Percentiles rank a stretch among this genome's conserved stretches.
Conservation (phyloP, 2,888 invertebrate species). For the Drosophila infuscata region DNA sequence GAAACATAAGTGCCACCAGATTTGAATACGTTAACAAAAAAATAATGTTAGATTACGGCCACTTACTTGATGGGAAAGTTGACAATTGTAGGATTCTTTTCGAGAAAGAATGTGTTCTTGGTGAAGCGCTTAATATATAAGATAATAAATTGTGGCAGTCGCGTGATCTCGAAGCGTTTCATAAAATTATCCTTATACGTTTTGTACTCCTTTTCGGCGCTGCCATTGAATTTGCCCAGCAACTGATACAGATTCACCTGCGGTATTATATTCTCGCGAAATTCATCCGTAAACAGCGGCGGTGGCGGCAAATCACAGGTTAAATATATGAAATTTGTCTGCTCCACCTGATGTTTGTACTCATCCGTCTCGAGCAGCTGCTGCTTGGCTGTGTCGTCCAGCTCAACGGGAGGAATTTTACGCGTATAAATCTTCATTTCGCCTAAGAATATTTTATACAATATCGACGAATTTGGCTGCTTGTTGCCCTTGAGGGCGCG, state of each 20-base stretch:
- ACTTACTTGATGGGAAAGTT: conserved; percentile 99
- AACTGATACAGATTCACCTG: conserved; percentile 98
- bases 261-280: conserved; percentile 99
- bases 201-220: conserved; percentile 98
- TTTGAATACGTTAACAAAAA: neutral
- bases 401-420: conserved; percentile 96
- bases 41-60: neutral
- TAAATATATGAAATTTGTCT: conserved; percentile 97
- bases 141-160: conserved; percentile 97
- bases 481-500: conserved; percentile 97
- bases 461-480: conserved; percentile 94
- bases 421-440: conserved; percentile 95
- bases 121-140: conserved; percentile 99
- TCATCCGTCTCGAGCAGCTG: conserved; percentile 92
- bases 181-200: conserved; percentile 99
- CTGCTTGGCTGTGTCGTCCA: conserved; percentile 94
- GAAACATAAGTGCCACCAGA: neutral
- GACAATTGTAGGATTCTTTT: conserved; percentile 99
- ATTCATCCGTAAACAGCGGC: conserved; percentile 98
- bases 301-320: conserved; percentile 99
- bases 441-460: conserved; percentile 97
- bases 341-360: conserved; percentile 94
- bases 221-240: conserved; percentile 98
- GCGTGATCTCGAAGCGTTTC: conserved; percentile 97
- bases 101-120: conserved; percentile 99